Evolutionary conservation across 2,113 vertebrate genomes (phyloP).

Genomic region (Calyptomena viridis): DNA sequence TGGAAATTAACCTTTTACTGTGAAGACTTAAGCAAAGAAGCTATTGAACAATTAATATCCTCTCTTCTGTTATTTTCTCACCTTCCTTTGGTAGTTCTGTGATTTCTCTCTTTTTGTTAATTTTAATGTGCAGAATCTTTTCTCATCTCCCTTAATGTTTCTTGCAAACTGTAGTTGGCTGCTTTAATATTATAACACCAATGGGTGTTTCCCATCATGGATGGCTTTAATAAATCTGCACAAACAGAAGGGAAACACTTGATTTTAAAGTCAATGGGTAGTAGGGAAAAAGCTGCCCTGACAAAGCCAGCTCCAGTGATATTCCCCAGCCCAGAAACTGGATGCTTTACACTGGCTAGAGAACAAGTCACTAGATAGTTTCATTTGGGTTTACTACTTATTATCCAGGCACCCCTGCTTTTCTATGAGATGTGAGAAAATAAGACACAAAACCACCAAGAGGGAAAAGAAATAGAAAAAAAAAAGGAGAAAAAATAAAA

Average conservation of each 20-base stretch:
- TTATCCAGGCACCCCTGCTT: background rate
- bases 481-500: no score
- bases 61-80: background rate
- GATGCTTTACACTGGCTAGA: background rate
- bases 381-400: background rate
- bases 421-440: background rate
- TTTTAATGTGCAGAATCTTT: background rate
- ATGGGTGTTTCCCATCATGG: background rate
- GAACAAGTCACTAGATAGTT: background rate
- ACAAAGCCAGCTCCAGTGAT: background rate
- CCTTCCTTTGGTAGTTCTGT: background rate
- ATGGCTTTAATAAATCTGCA: background rate
- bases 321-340: background rate
- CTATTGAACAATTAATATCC: background rate
- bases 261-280: background rate
- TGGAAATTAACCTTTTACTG: conserved; percentile 15
- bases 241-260: background rate
- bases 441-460: background rate
- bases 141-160: background rate
- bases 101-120: background rate
- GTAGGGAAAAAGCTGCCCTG: background rate
- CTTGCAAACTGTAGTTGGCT: background rate
- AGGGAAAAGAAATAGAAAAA: no score
- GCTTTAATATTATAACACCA: background rate
- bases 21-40: background rate